Evolutionary conservation across 2,888 invertebrate species (phyloP).

Genomic region (Peribatodes rhomboidaria): DNA sequence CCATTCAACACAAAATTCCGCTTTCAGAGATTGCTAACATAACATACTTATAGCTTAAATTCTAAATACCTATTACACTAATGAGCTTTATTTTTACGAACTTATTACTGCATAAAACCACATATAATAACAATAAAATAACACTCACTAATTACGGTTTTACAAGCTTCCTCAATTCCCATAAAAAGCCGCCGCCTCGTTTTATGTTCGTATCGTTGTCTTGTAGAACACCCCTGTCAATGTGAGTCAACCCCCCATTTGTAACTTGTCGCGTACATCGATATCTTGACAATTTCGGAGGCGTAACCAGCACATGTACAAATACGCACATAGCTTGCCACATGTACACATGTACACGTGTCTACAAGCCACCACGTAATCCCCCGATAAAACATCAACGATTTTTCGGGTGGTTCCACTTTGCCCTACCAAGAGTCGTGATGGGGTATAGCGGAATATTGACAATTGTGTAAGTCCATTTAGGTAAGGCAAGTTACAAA

Average conservation of each 20-base stretch:
- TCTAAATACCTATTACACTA: no score
- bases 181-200: constrained; percentile 4
- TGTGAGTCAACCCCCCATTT: constrained; percentile 19
- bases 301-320: not conserved
- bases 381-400: constrained; percentile 38
- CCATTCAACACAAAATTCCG: no score
- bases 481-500: no score
- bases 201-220: constrained; percentile 5
- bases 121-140: not conserved
- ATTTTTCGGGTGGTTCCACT: no score
- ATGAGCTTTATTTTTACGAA: no score
- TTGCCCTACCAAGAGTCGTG: no score
- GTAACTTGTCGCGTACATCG: constrained; percentile 22
- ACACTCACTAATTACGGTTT: not conserved
- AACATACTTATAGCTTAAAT: no score
- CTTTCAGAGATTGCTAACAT: no score
- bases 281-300: constrained; percentile 17
- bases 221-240: constrained; percentile 15
- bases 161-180: not conserved
- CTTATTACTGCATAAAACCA: no score
- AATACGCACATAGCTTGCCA: no score
- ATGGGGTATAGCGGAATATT: no score
- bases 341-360: constrained; percentile 14
- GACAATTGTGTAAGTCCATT: no score
- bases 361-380: constrained; percentile 34